Conservation (phyloP, 2,797 vertebrate species). For the Esox masquinongy region DNA sequence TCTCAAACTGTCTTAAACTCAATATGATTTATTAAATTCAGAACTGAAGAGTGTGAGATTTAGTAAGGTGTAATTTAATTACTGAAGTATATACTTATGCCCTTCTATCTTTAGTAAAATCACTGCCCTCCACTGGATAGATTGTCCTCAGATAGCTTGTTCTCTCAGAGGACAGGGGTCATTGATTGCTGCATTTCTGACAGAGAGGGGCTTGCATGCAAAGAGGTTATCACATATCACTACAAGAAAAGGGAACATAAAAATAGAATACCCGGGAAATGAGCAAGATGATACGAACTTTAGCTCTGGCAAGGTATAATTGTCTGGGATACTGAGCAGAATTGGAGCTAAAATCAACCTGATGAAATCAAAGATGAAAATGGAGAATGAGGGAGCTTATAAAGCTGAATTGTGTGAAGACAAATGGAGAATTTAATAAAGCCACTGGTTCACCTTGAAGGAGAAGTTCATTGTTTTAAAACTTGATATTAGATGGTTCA, state of each 20-base stretch:
- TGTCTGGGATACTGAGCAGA: neutral
- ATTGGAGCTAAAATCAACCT: neutral
- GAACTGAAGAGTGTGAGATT: neutral
- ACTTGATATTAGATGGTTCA: no score
- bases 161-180: neutral
- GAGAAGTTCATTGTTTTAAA: no score
- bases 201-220: neutral
- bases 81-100: neutral
- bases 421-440: neutral
- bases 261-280: conserved; percentile 28
- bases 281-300: conserved; percentile 22
- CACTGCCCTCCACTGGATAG: neutral
- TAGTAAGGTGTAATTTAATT: neutral
- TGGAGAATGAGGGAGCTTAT: neutral
- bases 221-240: conserved; percentile 20
- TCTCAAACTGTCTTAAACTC: neutral
- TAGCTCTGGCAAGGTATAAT: neutral
- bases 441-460: neutral
- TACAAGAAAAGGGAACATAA: conserved; percentile 2
- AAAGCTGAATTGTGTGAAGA: neutral
- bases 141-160: neutral
- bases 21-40: neutral
- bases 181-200: conserved; percentile 6
- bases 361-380: neutral
- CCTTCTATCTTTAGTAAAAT: neutral